A percentile compares a stretch with the other conserved stretches of the same genome.
Evolutionary conservation across 2,113 vertebrate genomes (phyloP).

Genomic region (Spermophilus dauricus): DNA sequence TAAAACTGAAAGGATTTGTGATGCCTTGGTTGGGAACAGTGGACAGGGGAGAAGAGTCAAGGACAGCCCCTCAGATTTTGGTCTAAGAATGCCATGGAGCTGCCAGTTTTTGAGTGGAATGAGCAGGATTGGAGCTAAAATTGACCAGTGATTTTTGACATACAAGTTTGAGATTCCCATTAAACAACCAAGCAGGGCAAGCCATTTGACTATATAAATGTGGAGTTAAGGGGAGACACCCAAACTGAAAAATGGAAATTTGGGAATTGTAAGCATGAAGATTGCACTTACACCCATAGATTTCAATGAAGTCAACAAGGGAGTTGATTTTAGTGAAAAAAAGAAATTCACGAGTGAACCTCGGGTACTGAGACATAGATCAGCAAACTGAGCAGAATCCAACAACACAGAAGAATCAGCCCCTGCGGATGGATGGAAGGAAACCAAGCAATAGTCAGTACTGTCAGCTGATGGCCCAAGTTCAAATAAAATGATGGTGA

Average conservation of each 20-base stretch:
- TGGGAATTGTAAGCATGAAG: not conserved
- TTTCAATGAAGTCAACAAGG: not conserved
- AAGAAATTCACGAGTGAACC: not conserved
- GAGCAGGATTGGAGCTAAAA: not conserved
- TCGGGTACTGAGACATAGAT: not conserved
- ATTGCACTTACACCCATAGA: not conserved
- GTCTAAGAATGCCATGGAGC: not conserved
- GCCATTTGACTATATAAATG: rapidly evolving
- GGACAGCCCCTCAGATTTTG: not conserved
- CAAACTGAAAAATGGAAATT: not conserved
- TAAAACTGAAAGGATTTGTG: not conserved
- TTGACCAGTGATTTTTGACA: not conserved
- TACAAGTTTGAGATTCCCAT: not conserved
- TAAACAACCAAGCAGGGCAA: not conserved
- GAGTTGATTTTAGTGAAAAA: not conserved
- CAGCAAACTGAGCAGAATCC: not conserved
- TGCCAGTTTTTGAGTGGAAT: not conserved
- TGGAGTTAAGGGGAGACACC: not conserved
- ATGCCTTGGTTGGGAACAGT: not conserved
- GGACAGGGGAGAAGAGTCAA: not conserved
- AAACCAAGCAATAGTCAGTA: not conserved
- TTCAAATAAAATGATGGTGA: not conserved
- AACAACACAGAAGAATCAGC: not conserved
- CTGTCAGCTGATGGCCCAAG: not conserved
- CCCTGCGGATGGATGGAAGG: no score